phyloP scores from a whole-genome alignment of 2,888 invertebrate genomes.

The Calameuta idolon region DNA sequence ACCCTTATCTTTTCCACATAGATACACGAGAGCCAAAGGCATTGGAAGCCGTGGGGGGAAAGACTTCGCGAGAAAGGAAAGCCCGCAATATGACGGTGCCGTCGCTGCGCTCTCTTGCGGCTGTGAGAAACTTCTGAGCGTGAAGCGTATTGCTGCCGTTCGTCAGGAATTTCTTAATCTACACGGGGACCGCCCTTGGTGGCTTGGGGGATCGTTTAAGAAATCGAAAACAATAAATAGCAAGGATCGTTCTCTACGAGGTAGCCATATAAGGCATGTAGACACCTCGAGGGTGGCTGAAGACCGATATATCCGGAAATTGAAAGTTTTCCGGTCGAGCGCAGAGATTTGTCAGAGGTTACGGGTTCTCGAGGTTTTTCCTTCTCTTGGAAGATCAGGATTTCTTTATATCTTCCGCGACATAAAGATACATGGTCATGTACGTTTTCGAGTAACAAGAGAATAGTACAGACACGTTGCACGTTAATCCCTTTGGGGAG shows the following conservation, averaged over 20 bases:
- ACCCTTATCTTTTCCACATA: background rate
- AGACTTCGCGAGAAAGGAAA: conserved; percentile 21
- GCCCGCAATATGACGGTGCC: background rate
- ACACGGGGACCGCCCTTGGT: conserved; percentile 12
- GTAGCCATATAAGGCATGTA: background rate
- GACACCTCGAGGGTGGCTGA: conserved; percentile 2
- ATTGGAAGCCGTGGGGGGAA: conserved; percentile 5
- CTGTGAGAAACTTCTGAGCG: background rate
- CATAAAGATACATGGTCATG: conserved; percentile 8
- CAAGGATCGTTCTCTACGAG: conserved; percentile 15
- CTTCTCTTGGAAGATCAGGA: background rate
- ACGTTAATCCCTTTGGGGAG: conserved; percentile 34
- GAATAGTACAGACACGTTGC: conserved; percentile 26
- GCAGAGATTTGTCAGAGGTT: conserved; percentile 22
- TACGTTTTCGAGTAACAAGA: background rate
- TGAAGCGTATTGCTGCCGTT: conserved; percentile 18
- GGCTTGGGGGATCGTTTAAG: conserved; percentile 22
- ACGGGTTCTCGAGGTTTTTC: background rate
- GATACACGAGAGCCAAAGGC: background rate
- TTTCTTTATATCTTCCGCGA: conserved; percentile 34
- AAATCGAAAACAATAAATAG: conserved; percentile 27
- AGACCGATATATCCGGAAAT: conserved; percentile 42
- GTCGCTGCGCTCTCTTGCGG: background rate
- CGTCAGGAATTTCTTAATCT: conserved; percentile 27
- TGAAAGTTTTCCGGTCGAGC: conserved; percentile 46